Evolutionary conservation across 2,113 vertebrate species (phyloP), one percentile per base, ranked within the genome.

Genomic region (Halichoeres trimaculatus): DNA sequence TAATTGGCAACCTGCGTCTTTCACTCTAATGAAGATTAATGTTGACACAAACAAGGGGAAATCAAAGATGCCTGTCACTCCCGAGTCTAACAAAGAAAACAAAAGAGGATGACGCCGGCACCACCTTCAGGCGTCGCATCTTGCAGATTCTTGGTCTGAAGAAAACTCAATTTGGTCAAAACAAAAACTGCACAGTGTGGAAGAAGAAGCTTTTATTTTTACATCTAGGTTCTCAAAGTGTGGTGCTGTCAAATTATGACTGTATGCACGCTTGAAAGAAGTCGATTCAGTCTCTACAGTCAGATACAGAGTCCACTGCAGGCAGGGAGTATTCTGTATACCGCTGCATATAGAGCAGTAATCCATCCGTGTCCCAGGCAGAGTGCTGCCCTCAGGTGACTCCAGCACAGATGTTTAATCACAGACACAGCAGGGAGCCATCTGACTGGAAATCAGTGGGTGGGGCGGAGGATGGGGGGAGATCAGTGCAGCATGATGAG

Each of bases 1-100:
- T 84, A 87, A 89, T 77, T 85, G 76, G 73, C 69, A 81, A 76
- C 76, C 76, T 66, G 81, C 23, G 48, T 71, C 66, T 76, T 74
- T 66, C 70, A 47, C 63, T 52, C 65, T 72, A 77, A 88, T 77
- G 71, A 76, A 88, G 83, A 84, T 78, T 48, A 74, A 84, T 69
- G 82, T 38, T 66, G 85, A 70, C 80, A 70, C 70, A 73, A 81
- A 87, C 78, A 78, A 76, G 74, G 41, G 60, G 64, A 51, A 85
- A 48, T 81, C 52, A 80, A 71, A 73, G 66, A 74, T 34, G 71
- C 16, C 51, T 35, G 82, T 76, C 79, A 69, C 24, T 81, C 61
- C 58, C 24, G 35, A 48, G 45, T 7, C 35, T 30, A 73, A 68
- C 4, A 16, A 50, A 69, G 71, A 58, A 73, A 87, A 73, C 64